Percentiles rank a stretch among this genome's conserved stretches.
Conservation (phyloP, 2,113 vertebrate genomes). For the Laterallus jamaicensis region DNA sequence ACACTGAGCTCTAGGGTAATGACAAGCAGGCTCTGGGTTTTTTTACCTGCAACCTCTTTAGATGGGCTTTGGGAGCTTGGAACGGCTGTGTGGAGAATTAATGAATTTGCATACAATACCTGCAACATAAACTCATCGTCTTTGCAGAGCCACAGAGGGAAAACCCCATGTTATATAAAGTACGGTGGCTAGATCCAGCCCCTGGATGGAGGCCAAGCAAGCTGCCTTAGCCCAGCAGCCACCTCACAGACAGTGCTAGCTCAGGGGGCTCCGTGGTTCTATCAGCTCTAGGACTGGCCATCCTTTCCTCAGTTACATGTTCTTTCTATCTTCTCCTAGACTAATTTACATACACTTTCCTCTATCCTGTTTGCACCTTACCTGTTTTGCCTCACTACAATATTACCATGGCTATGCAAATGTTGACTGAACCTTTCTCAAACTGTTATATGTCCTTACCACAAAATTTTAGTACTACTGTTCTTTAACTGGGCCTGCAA, state of each 20-base stretch:
- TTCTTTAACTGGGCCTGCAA: not conserved
- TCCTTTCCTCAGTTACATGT: not conserved
- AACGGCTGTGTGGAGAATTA: not conserved
- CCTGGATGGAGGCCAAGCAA: fast-evolving
- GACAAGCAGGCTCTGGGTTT: not conserved
- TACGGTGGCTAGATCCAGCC: not conserved
- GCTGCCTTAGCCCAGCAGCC: not conserved
- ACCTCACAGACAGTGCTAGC: not conserved
- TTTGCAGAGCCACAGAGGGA: not conserved
- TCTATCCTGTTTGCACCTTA: not conserved
- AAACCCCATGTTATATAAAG: not conserved
- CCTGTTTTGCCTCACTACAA: not conserved
- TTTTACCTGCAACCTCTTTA: not conserved
- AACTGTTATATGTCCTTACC: not conserved
- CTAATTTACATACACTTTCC: not conserved
- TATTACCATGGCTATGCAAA: not conserved
- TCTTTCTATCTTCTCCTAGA: not conserved
- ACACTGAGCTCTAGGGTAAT: not conserved
- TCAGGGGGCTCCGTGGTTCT: fast-evolving
- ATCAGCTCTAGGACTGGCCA: not conserved
- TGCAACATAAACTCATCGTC: not conserved
- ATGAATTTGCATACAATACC: not conserved
- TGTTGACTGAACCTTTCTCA: not conserved
- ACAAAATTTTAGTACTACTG: not conserved
- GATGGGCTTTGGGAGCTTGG: not conserved